A percentile compares a stretch with the other conserved stretches of the same genome.
These are phyloP conservation scores for Hydra vulgaris DNA, from an alignment of 30 jellyfish, hydroid and myxozoan species.

Conservation along the genomic window DNA sequence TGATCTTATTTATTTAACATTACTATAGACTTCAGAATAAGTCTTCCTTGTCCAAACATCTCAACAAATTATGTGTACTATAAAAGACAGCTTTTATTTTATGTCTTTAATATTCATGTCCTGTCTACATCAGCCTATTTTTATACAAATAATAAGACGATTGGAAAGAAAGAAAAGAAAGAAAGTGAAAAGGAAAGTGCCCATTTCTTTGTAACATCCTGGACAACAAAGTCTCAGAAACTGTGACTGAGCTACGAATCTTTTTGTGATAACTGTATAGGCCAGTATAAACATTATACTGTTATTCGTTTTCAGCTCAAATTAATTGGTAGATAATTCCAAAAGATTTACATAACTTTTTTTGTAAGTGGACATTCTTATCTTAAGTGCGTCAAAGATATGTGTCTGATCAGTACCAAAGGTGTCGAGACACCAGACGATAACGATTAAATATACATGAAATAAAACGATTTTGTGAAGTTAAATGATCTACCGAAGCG, in stretches of 20 bases:
- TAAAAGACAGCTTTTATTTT: neutral
- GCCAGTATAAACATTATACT: neutral
- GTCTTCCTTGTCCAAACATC: neutral
- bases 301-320: neutral
- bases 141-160: neutral
- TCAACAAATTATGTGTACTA: neutral
- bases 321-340: neutral
- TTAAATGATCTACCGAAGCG: too few relatives aligned
- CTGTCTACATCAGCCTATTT: neutral
- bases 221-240: neutral
- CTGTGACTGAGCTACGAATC: neutral
- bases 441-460: too few relatives aligned
- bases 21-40: neutral
- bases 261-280: neutral
- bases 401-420: neutral
- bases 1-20: neutral
- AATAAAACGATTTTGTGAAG: too few relatives aligned
- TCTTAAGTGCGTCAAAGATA: neutral
- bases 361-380: neutral
- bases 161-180: neutral
- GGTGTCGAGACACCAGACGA: neutral
- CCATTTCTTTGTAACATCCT: neutral
- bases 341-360: neutral
- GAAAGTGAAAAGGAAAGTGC: neutral
- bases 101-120: neutral